Base-by-base conservation (phyloP, 2,797 vertebrate species). In the Onychomys leucogaster region DNA sequence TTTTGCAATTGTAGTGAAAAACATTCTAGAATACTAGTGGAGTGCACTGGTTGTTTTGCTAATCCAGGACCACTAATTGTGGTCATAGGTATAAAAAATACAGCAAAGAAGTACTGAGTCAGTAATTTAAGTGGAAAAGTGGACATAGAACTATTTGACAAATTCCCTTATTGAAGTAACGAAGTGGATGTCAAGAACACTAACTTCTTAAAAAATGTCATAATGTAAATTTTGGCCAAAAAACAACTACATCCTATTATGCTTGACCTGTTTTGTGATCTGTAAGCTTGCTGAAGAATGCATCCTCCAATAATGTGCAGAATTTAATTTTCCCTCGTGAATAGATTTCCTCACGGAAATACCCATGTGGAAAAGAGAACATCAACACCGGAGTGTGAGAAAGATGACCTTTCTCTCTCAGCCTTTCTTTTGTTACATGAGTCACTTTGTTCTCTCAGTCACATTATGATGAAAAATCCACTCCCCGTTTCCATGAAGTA, bases 381-480 rank as follows among this genome's bases (percentile, higher is more conserved):
- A 63, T 77, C 94, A 88, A 3, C 86, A 63, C 80, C 93, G 85
- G 29, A 90, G 65, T 96, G 90, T 96, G 16, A 89, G 21, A 82
- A 34, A 76, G 77, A 89, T 93, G 92, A 88, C 4, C 84, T 67
- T 96, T 95, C 13, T 93, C 34, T 94, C 96, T 89, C 89, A 96
- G 46, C 61, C 65, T 46, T 96, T 81, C n/a, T 73, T 63, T 95
- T 94, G 37, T 96, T 78, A 96, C 75, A 85, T 55, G 93, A 77
- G 63, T 96, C 89, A 92, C 41, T 91, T 46, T 78, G 43, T 81
- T 89, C 82, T 94, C 63, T 83, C 65, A 52, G 52, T 14, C 14
- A 90, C 87, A 93, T 23, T 97, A 95, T 80, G 90, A 95, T 97
- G 59, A 91, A 96, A 71, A 96, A 55, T 92, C 27, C 75, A 59